Evolutionary conservation across 2,113 vertebrate species (phyloP).

Genomic region (Aldabrachelys gigantea): DNA sequence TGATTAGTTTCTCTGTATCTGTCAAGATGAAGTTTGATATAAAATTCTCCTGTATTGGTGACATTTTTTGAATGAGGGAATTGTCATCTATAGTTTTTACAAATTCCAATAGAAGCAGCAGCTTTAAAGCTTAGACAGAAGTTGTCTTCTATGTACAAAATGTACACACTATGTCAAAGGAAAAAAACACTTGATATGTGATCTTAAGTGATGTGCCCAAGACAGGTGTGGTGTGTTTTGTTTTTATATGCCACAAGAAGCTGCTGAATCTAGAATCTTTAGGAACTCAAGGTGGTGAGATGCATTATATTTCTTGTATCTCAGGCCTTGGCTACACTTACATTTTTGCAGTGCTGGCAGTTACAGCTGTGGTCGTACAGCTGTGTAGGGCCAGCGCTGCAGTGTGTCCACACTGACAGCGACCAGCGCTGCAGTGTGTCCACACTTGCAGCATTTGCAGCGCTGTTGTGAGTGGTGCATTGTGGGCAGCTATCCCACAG

Average conservation of each 20-base stretch:
- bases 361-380: too few relatives aligned
- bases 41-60: not conserved
- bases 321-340: too few relatives aligned
- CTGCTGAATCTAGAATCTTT: not conserved
- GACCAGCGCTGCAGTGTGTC: too few relatives aligned
- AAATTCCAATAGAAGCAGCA: not conserved
- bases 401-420: too few relatives aligned
- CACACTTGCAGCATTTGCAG: too few relatives aligned
- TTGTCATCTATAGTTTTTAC: not conserved
- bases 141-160: not conserved
- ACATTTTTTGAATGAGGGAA: not conserved
- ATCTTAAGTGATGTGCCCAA: rapidly evolving
- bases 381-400: too few relatives aligned
- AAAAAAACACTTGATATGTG: not conserved
- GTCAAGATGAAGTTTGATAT: not conserved
- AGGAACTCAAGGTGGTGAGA: not conserved
- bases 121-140: not conserved
- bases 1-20: not conserved
- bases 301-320: not conserved
- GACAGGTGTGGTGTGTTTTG: not conserved
- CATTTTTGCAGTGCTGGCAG: too few relatives aligned
- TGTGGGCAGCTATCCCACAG: too few relatives aligned
- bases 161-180: not conserved
- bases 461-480: too few relatives aligned
- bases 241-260: not conserved